Base-by-base conservation (phyloP, 2,113 vertebrate species). In the Notothenia coriiceps region DNA sequence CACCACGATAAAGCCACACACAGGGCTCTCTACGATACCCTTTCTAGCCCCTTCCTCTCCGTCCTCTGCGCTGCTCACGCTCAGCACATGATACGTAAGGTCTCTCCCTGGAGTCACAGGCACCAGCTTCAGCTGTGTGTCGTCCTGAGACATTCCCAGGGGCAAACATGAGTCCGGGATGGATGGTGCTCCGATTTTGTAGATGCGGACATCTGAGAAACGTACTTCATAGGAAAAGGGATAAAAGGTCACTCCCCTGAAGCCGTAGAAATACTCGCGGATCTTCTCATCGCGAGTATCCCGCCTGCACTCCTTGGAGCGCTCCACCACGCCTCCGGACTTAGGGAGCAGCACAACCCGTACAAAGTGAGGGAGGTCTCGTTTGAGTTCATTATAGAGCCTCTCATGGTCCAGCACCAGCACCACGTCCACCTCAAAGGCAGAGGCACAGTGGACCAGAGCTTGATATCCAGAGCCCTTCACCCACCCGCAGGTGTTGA, bases 401-500 rank as follows among this genome's bases (percentile, higher is more conserved):
- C 98, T 95, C 82, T 99, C 98, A 69, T 99, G 98, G 93, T 99
- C 98, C 85, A 99, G 94, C 68, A 99, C 98, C 74, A 98, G 95
- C 14, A 99, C 98, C 60, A 99, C 98, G 0, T 99, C 98, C 79
- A 99, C 98, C 92, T 99, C 96, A 10, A 99, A 99, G 68, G 98
- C 98, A 0, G 98, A 98, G 20, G 98, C 98, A 0, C 97, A 97
- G 8, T 99, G 97, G 44, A 99, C 97, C 86, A 99, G 92, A 0
- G 98, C 98, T 90, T 99, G 98, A 91, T 99, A 99, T 3, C 98
- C 98, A 86, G 97, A 97, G 79, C 98, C 97, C 80, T 98, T 99
- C 80, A 99, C 98, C 98, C 98, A 99, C 84, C 98, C 98, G 0
- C 98, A 99, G 2, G 97, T 99, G 92, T 99, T 99, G 84, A 99